A percentile compares a stretch with the other conserved stretches of the same genome.
phyloP scores from a whole-genome alignment of 2,888 invertebrate species.

The Ophion obscuratus region DNA sequence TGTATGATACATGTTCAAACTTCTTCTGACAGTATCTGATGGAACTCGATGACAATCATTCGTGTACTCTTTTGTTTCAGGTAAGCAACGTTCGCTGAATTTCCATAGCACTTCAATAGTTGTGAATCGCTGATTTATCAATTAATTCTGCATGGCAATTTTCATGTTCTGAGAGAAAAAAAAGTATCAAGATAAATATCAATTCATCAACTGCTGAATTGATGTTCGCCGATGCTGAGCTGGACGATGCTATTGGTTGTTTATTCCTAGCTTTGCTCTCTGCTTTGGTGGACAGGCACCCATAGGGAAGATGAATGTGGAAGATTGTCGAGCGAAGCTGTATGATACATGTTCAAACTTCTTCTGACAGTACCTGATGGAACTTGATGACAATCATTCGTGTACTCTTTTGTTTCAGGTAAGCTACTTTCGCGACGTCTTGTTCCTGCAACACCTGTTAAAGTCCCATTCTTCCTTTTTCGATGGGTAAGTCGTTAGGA shows the following conservation, averaged over 20 bases:
- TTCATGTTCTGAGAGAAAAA: too few relatives aligned
- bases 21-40: neutral
- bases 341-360: neutral
- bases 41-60: neutral
- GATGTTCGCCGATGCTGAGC: too few relatives aligned
- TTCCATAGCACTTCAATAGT: too few relatives aligned
- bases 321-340: too few relatives aligned
- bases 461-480: neutral
- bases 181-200: too few relatives aligned
- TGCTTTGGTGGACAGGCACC: too few relatives aligned
- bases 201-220: neutral
- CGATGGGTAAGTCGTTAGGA: conserved; percentile 39
- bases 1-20: neutral
- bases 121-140: too few relatives aligned
- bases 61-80: conserved; percentile 45
- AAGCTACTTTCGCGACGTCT: conserved; percentile 2
- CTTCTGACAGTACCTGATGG: neutral
- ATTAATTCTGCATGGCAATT: too few relatives aligned
- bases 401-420: conserved; percentile 54
- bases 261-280: too few relatives aligned
- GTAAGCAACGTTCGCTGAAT: conserved; percentile 26
- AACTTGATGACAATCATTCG: neutral
- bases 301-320: too few relatives aligned
- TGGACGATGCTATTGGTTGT: too few relatives aligned
- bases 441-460: neutral